A percentile compares a stretch with the other conserved stretches of the same genome.
phyloP scores from a whole-genome alignment of 2,797 vertebrate species.

The Danio tinwini region DNA sequence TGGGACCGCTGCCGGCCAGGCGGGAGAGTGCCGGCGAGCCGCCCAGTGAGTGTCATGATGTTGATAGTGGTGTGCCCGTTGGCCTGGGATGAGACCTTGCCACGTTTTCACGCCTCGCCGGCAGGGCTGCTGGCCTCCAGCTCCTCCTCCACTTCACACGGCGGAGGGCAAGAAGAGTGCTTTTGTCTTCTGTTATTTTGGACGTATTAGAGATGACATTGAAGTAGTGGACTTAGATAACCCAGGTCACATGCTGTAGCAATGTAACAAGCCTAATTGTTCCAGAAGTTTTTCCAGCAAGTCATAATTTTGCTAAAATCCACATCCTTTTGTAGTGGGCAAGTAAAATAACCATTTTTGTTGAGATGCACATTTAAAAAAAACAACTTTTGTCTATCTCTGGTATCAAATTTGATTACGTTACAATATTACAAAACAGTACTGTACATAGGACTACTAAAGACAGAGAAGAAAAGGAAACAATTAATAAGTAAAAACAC shows the following conservation, averaged over 20 bases:
- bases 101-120: slow-evolving; percentile 81
- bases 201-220: slow-evolving; percentile 9
- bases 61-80: slow-evolving; percentile 97
- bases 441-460: too few relatives aligned
- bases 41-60: slow-evolving; percentile 87
- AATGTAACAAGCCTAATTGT: background rate
- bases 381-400: too few relatives aligned
- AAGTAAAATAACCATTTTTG: background rate
- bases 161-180: slow-evolving; percentile 40
- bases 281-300: background rate
- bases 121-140: slow-evolving; percentile 72
- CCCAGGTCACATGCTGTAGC: background rate
- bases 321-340: background rate
- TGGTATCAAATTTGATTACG: too few relatives aligned
- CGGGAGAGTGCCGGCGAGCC: slow-evolving; percentile 69
- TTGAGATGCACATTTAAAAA: too few relatives aligned
- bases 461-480: too few relatives aligned
- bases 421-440: too few relatives aligned
- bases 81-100: slow-evolving; percentile 91
- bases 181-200: slow-evolving; percentile 50
- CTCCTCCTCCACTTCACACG: slow-evolving; percentile 54
- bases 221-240: slow-evolving; percentile 10
- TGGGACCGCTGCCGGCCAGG: slow-evolving; percentile 98
- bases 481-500: too few relatives aligned
- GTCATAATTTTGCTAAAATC: slow-evolving; percentile 9